These are phyloP conservation scores for Dryomyza anilis DNA, from an alignment of 2,888 invertebrate species.

Conservation along the genomic window DNA sequence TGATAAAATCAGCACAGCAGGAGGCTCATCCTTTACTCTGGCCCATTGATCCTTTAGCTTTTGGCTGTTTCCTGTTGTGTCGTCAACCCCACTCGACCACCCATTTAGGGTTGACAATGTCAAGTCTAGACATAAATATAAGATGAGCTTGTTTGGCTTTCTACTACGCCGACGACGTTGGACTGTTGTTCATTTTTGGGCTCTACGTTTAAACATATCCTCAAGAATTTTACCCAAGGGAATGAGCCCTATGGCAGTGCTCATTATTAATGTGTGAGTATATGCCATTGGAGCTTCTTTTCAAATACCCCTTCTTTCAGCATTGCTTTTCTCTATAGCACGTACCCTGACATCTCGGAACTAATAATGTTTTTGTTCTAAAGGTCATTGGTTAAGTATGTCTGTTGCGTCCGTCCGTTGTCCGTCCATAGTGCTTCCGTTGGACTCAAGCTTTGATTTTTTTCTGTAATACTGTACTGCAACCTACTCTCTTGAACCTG, in stretches of 20 bases:
- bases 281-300: not conserved
- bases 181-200: too few relatives aligned
- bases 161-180: not conserved
- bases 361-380: slow-evolving; percentile 12
- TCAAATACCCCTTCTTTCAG: not conserved
- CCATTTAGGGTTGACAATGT: slow-evolving; percentile 14
- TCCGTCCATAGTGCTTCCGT: too few relatives aligned
- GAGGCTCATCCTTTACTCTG: too few relatives aligned
- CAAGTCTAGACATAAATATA: slow-evolving; percentile 20
- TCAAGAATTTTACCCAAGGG: slow-evolving; percentile 1
- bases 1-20: too few relatives aligned
- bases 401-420: not conserved
- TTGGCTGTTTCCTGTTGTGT: not conserved
- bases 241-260: not conserved
- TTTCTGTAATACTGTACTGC: not conserved
- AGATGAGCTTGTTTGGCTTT: slow-evolving; percentile 21
- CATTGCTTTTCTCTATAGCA: not conserved
- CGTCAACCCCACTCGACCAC: too few relatives aligned
- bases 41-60: not conserved
- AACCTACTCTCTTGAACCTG: slow-evolving; percentile 13
- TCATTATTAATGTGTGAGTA: slow-evolving; percentile 11
- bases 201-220: too few relatives aligned
- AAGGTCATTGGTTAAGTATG: slow-evolving; percentile 18
- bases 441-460: too few relatives aligned
- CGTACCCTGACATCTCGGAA: not conserved